Conservation (phyloP, 2,113 vertebrate species). For the Pelmatolapia mariae region DNA sequence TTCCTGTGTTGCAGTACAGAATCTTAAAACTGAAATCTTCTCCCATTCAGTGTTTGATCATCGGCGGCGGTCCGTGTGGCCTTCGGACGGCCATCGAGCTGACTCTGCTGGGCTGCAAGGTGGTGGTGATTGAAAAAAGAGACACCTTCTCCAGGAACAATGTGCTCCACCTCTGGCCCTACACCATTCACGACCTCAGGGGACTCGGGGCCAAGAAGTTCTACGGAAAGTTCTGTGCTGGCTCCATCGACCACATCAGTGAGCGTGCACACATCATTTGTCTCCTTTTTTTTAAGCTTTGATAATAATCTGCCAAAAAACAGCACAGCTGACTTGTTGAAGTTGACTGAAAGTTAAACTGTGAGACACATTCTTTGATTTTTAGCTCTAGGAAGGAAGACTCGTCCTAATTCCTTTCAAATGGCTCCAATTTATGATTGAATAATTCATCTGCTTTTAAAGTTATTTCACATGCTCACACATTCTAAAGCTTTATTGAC, state of each 20-base stretch:
- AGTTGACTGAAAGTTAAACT: background rate
- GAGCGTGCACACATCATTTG: conserved; percentile 56
- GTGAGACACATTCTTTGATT: fast-evolving
- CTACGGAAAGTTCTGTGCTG: conserved; percentile 95
- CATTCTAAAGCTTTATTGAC: background rate
- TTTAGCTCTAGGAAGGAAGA: background rate
- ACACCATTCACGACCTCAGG: conserved; percentile 92
- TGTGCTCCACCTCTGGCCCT: conserved; percentile 96
- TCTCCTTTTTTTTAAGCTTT: no score
- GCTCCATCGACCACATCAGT: conserved; percentile 98
- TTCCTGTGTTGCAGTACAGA: fast-evolving
- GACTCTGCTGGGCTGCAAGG: conserved; percentile 90
- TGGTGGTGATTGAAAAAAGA: conserved; percentile 91
- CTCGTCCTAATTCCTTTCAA: fast-evolving
- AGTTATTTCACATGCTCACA: background rate
- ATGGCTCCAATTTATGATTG: background rate
- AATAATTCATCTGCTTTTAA: fast-evolving
- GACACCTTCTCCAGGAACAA: conserved; percentile 97
- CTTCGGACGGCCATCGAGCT: conserved; percentile 92
- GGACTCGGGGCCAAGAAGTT: conserved; percentile 96
- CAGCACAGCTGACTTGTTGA: background rate
- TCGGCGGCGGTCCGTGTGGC: conserved; percentile 92
- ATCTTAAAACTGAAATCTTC: background rate
- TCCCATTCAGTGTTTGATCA: conserved; percentile 83
- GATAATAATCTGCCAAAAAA: background rate